Evolutionary conservation across 2,888 invertebrate species (phyloP).

Genomic region (Selenia dentaria): DNA sequence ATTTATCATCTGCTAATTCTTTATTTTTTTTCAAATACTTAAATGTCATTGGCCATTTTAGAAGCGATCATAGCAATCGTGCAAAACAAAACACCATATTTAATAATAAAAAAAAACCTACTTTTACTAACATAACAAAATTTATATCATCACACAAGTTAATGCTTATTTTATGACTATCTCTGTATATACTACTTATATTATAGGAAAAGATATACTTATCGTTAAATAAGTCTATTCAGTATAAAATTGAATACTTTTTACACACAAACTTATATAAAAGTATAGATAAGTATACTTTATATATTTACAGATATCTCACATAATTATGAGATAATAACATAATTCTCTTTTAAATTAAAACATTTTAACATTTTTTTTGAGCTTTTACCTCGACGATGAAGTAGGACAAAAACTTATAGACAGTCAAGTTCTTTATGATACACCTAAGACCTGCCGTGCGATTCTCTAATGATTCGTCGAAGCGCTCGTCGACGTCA

Average conservation of each 20-base stretch:
- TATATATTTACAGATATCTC: conserved; percentile 22
- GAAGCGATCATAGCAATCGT: too few relatives aligned
- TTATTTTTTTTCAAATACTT: too few relatives aligned
- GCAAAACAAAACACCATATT: conserved; percentile 2
- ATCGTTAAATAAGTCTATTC: conserved; percentile 23
- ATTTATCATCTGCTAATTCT: too few relatives aligned
- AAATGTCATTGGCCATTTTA: too few relatives aligned
- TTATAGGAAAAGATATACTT: conserved; percentile 33
- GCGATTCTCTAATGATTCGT: too few relatives aligned
- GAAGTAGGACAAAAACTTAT: too few relatives aligned
- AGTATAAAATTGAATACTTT: conserved; percentile 71
- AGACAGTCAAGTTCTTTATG: too few relatives aligned
- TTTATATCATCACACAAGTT: conserved; percentile 54
- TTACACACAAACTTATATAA: conserved; percentile 44
- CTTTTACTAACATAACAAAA: conserved; percentile 35
- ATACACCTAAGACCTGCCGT: too few relatives aligned
- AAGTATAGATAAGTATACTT: conserved; percentile 9
- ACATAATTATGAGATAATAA: conserved; percentile 16
- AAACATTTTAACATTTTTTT: too few relatives aligned
- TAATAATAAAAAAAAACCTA: conserved; percentile 7
- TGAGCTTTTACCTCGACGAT: too few relatives aligned
- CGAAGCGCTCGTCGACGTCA: too few relatives aligned
- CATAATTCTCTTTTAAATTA: too few relatives aligned
- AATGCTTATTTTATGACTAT: conserved; percentile 38
- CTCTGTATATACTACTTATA: conserved; percentile 10